phyloP scores from a whole-genome alignment of 2,113 vertebrate genomes.

The Spheniscus mendiculus region DNA sequence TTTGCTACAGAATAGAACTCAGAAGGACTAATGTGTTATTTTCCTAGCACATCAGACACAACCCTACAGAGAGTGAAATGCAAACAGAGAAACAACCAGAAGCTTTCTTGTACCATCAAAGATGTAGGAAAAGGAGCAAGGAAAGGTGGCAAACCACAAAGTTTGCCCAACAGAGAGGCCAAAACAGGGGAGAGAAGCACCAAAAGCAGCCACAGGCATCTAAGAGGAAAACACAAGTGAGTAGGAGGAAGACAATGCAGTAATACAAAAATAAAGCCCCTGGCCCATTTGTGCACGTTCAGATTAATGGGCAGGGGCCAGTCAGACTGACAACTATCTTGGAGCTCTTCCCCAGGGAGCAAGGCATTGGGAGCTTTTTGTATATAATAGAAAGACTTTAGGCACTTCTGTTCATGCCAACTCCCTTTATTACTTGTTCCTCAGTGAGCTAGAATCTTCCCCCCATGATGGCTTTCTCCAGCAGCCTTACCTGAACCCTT shows the following conservation, averaged over 20 bases:
- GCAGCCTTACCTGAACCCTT: not conserved
- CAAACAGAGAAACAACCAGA: conserved; percentile 2
- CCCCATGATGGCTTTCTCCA: not conserved
- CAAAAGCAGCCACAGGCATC: conserved; percentile 39
- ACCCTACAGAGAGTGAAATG: not conserved
- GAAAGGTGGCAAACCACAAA: conserved; percentile 31
- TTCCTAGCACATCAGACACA: not conserved
- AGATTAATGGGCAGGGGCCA: conserved; percentile 13
- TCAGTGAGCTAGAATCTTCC: not conserved
- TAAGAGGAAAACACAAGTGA: conserved; percentile 24
- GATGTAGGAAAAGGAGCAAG: conserved; percentile 4
- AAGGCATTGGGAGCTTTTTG: not conserved
- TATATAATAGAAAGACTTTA: not conserved
- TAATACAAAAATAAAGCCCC: conserved; percentile 39
- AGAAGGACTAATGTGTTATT: not conserved
- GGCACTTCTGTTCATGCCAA: not conserved
- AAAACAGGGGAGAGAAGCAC: conserved; percentile 2
- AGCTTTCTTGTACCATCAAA: conserved; percentile 46
- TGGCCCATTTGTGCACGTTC: not conserved
- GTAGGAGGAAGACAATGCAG: conserved; percentile 18
- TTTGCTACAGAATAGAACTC: not conserved
- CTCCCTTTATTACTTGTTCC: not conserved
- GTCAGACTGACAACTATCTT: not conserved
- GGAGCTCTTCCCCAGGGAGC: not conserved
- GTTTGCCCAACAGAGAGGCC: conserved; percentile 17